A percentile compares a stretch with the other conserved stretches of the same genome.
These are phyloP conservation scores for Bradypus variegatus DNA, from an alignment of 2,797 vertebrate genomes.

Conservation along the genomic window DNA sequence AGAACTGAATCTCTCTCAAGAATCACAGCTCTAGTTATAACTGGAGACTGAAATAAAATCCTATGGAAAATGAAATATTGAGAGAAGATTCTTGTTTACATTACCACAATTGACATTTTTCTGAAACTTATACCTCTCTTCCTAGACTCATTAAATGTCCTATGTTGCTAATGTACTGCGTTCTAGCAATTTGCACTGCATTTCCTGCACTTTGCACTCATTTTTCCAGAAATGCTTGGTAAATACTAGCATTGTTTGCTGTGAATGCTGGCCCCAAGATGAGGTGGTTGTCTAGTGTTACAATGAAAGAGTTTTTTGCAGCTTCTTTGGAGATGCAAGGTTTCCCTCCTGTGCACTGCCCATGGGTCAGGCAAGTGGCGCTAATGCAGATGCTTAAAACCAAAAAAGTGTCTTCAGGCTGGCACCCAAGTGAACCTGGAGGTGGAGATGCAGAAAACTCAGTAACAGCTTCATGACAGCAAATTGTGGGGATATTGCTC, in stretches of 20 bases:
- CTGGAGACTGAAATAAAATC: background rate
- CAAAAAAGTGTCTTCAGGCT: background rate
- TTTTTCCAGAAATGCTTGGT: constrained; percentile 52
- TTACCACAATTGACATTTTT: constrained; percentile 39
- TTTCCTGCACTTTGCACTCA: constrained; percentile 49
- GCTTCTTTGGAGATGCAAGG: background rate
- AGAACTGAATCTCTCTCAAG: background rate
- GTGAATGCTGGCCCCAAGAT: background rate
- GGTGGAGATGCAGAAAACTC: background rate
- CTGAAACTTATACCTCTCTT: constrained; percentile 17
- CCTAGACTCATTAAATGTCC: constrained; percentile 39
- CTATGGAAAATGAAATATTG: background rate
- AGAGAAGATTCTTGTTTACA: constrained; percentile 42
- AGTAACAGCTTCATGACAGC: rapidly evolving
- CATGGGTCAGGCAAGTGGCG: rapidly evolving
- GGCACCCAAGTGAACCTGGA: rapidly evolving
- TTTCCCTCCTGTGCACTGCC: background rate
- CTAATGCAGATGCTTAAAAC: rapidly evolving
- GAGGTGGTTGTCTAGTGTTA: background rate
- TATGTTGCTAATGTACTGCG: constrained; percentile 20
- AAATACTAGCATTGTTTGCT: constrained; percentile 47
- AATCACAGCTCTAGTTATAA: background rate
- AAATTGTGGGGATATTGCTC: rapidly evolving
- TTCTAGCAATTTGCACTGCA: constrained; percentile 48
- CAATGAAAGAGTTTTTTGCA: rapidly evolving